Base-by-base conservation (phyloP, 2,113 vertebrate species). In the Rynchops niger region DNA sequence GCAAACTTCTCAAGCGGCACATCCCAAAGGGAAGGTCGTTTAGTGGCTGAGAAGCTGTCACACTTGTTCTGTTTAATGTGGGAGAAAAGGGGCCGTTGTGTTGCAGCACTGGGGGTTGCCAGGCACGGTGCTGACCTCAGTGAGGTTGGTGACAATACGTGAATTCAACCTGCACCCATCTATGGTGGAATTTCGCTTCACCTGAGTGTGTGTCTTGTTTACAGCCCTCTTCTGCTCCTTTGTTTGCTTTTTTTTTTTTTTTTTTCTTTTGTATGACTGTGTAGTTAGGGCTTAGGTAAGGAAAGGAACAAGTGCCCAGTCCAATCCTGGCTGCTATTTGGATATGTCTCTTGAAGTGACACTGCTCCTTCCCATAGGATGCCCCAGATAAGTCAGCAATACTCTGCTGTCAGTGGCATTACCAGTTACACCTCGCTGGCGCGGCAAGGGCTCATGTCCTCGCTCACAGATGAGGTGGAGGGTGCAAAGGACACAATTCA, bases 361-460 rank as follows among this genome's bases (percentile, higher is more conserved):
- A 90, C 73, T 19, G 61, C 70, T 88, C 5, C 0, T 65, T 87
- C 91, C 93, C 83, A 26, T 15, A 58, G 86, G 93, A 92, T 92
- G 93, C 82, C 85, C 94, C 88, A 94, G 91, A 92, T 89, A 89
- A 88, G 40, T 87, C 97, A 94, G 62, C 86, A 87, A 34, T 65
- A 56, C 69, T 72, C 66, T 38, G 82, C 78, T 90, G 80, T 87
- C 81, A 62, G 59, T 61, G 86, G 40, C 89, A 73, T 76, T 79
- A 65, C 15, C 43, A 82, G 52, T 86, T 84, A 12, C 47, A 56
- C 77, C 52, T 79, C 2, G 1, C 43, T 2, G 4, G 42, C 2
- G 5, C 55, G 45, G 83, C 13, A 22, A 30, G 38, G 49, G 66
- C 66, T 61, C 25, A 1, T 49, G 42, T 55, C 49, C 15, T 45